Base-by-base conservation (phyloP, 2,797 vertebrate genomes). In the Borostomias antarcticus region DNA sequence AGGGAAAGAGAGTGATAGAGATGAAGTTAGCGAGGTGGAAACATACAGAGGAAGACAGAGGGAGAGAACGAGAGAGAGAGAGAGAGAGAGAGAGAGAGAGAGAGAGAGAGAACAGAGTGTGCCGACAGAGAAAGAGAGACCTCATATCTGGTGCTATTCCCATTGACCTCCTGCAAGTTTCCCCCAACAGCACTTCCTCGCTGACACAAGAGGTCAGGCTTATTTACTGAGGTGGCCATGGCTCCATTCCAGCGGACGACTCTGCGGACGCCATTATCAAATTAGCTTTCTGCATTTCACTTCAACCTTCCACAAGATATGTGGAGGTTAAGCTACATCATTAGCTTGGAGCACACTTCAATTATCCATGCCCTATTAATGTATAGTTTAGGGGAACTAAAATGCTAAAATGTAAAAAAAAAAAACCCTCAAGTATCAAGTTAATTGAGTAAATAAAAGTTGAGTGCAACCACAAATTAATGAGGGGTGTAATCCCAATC, bases 401-500 rank as follows among this genome's bases (percentile, higher is more conserved):
- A 80, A 74, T 40, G 62, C 21, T 60, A 66, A 7, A 59, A 82
- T 84, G 74, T 78, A 82, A 84, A 77, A 69, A 68, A 74, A 79
- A 80, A n/a, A n/a, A n/a, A n/a, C n/a, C n/a, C 71, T 79, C 72
- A 85, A 83, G 77, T 59, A 72, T 71, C 68, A 60, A 83, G 76
- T 89, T 88, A 85, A 86, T 82, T 83, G 84, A 83, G 83, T 86
- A 86, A 90, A 87, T 86, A 85, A 87, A 77, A 69, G 79, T 72
- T 85, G 80, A 73, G 85, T 65, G 72, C 40, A 13, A 43, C 15
- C 53, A 79, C 80, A 72, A 82, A 77, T 81, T 85, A 84, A 88
- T 84, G 86, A 83, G 82, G 60, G 9, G 76, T 69, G 74, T 85
- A 85, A 87, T 86, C 68, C 29, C 66, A 50, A 71, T 37, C 57